Base-by-base conservation (phyloP, 2,113 vertebrate genomes). In the Synchiropus splendidus region DNA sequence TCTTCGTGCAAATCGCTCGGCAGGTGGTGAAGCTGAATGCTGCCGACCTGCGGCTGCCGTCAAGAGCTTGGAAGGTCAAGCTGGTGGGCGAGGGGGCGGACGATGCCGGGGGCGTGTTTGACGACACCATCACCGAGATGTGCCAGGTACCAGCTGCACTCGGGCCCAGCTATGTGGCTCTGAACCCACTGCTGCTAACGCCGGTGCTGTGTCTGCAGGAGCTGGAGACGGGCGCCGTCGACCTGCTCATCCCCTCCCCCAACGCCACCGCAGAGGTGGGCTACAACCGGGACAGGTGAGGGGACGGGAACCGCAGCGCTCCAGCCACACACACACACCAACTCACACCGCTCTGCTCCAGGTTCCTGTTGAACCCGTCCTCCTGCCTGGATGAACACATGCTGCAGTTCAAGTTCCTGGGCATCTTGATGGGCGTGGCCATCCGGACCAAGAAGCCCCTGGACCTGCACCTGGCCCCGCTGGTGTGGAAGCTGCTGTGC, bases 81-180 rank as follows among this genome's bases (percentile, higher is more conserved):
- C 77, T 88, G 59, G 83, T 88, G 9, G 87, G 87, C 0, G 87
- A 88, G 61, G 87, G 85, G 1, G 86, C 87, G 0, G 87, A 88
- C 5, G 87, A 88, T 1, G 87, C 87, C 0, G 87, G 87, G 0
- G 87, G 87, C 0, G 87, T 88, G 10, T 88, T 88, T 38, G 87
- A 88, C 1, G 87, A 88, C 72, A 88, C 87, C 47, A 88, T 88
- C 61, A 88, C 87, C 0, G 87, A 88, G 61, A 88, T 88, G 84
- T 88, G 87, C 38, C 87, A 88, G 83, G 87, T 88, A 50, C 1
- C 14, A 2, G 12, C 41, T 10, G 8, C 9, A 5, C 2, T 15
- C 6, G 1, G 9, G 9, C n/a, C 21, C 33, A n/a, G 32, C 6
- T 34, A 4, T 12, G 12, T 34, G 32, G n/a, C n/a, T n/a, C n/a